Percentiles rank a stretch among this genome's conserved stretches.
Conservation (phyloP, 1,140 invertebrate genomes). For the Brachionus angularis region DNA sequence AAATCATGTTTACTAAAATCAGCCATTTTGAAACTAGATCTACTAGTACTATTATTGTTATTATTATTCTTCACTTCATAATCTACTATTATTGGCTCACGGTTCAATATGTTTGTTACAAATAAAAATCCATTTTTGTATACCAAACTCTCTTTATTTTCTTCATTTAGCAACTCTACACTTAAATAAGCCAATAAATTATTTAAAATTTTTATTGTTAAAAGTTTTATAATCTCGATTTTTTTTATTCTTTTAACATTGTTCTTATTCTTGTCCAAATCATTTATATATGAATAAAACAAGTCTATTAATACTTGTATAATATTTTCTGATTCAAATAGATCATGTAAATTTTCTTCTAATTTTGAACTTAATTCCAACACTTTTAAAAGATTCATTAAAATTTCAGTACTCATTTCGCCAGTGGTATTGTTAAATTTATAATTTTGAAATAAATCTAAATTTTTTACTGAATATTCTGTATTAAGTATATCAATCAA, state of each 20-base stretch:
- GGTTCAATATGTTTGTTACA: too few relatives aligned
- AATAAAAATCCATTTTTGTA: too few relatives aligned
- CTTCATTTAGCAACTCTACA: too few relatives aligned
- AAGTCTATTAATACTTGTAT: background rate
- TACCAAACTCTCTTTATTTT: too few relatives aligned
- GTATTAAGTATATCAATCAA: background rate
- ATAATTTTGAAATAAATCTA: background rate
- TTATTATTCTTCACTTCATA: too few relatives aligned
- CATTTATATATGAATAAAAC: background rate
- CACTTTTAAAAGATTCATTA: background rate
- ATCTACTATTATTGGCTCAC: too few relatives aligned
- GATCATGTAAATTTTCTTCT: background rate
- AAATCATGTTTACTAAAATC: too few relatives aligned
- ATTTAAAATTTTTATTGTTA: slow-evolving; percentile 5
- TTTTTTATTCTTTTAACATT: slow-evolving; percentile 37
- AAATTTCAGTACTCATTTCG: slow-evolving; percentile 27
- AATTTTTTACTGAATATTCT: slow-evolving; percentile 5
- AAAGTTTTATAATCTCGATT: slow-evolving; percentile 13
- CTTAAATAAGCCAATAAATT: too few relatives aligned
- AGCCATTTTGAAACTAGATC: too few relatives aligned
- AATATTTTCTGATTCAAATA: slow-evolving; percentile 10
- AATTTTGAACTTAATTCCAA: background rate
- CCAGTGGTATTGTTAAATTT: slow-evolving; percentile 9
- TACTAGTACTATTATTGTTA: too few relatives aligned
- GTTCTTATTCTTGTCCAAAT: slow-evolving; percentile 14